phyloP scores from a whole-genome alignment of 1,140 invertebrate species.

The Paracyclopina nana region DNA sequence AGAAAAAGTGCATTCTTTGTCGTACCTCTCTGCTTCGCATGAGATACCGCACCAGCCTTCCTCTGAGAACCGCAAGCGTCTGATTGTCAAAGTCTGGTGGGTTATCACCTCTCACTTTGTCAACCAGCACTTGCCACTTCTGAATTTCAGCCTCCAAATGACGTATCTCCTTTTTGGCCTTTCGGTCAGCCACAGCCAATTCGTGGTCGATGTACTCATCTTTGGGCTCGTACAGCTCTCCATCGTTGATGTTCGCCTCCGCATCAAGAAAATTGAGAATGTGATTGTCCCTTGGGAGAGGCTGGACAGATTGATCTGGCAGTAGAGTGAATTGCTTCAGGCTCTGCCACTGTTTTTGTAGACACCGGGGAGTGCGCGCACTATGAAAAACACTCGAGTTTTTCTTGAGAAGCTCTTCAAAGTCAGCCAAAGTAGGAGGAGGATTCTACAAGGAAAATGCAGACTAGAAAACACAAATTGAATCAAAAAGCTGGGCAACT shows the following conservation, averaged over 20 bases:
- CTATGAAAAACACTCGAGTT: conserved; percentile 68
- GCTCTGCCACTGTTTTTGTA: conserved; percentile 72
- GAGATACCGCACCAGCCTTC: conserved; percentile 72
- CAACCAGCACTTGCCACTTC: conserved; percentile 82
- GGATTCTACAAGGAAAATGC: conserved; percentile 27
- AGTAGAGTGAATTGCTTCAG: conserved; percentile 83
- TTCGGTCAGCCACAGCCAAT: conserved; percentile 35
- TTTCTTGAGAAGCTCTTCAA: conserved; percentile 65
- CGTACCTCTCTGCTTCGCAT: conserved; percentile 80
- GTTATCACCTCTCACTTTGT: conserved; percentile 58
- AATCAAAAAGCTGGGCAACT: too few relatives aligned
- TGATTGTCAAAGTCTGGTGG: conserved; percentile 68
- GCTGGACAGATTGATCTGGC: conserved; percentile 51
- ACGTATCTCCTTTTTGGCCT: conserved; percentile 62
- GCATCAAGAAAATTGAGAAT: conserved; percentile 72
- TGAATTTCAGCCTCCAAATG: conserved; percentile 67
- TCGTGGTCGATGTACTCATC: conserved; percentile 54
- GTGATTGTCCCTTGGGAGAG: conserved; percentile 28
- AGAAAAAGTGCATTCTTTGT: conserved; percentile 18
- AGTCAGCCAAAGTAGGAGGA: conserved; percentile 48
- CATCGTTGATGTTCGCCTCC: conserved; percentile 68
- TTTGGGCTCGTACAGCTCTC: conserved; percentile 50
- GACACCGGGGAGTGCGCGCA: conserved; percentile 56
- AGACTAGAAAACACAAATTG: neutral
- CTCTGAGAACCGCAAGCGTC: conserved; percentile 76